A percentile compares a stretch with the other conserved stretches of the same genome.
These are phyloP conservation scores for Xenopus borealis DNA, from an alignment of 2,113 vertebrate genomes.

Conservation along the genomic window DNA sequence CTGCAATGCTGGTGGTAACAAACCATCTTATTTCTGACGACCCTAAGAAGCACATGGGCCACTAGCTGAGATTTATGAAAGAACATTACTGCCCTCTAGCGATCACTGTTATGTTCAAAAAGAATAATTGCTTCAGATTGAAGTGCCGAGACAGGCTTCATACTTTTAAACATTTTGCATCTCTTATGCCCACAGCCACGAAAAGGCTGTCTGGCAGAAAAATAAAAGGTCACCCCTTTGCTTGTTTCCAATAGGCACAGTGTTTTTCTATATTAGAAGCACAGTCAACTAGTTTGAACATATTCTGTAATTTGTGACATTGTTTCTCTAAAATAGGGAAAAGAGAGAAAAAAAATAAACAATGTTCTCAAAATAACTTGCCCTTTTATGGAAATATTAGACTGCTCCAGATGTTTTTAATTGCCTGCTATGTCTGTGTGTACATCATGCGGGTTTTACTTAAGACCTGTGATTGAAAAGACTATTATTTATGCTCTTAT, in stretches of 20 bases:
- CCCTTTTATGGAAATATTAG: neutral
- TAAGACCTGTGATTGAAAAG: neutral
- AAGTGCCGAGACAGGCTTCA: neutral
- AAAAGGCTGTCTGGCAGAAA: neutral
- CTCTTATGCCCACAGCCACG: neutral
- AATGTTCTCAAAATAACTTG: neutral
- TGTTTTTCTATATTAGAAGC: neutral
- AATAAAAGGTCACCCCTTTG: no score
- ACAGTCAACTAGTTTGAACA: neutral
- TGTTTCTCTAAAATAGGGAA: neutral
- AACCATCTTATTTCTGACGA: slow-evolving; percentile 68
- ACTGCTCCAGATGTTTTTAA: neutral
- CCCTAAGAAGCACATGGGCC: slow-evolving; percentile 56
- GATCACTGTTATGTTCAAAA: slow-evolving; percentile 52
- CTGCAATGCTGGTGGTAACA: slow-evolving; percentile 64
- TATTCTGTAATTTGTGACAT: neutral
- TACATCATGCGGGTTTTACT: neutral
- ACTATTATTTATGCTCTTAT: slow-evolving; percentile 3
- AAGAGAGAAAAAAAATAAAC: neutral
- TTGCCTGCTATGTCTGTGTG: neutral
- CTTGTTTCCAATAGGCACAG: neutral
- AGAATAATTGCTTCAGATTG: slow-evolving; percentile 38
- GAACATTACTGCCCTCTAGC: slow-evolving; percentile 87
- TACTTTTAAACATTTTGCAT: neutral
- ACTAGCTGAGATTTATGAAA: slow-evolving; percentile 54